Evolutionary conservation across 2,797 vertebrate species (phyloP), one percentile per base, ranked within the genome.

Genomic region (Coracias cyanogaster): DNA sequence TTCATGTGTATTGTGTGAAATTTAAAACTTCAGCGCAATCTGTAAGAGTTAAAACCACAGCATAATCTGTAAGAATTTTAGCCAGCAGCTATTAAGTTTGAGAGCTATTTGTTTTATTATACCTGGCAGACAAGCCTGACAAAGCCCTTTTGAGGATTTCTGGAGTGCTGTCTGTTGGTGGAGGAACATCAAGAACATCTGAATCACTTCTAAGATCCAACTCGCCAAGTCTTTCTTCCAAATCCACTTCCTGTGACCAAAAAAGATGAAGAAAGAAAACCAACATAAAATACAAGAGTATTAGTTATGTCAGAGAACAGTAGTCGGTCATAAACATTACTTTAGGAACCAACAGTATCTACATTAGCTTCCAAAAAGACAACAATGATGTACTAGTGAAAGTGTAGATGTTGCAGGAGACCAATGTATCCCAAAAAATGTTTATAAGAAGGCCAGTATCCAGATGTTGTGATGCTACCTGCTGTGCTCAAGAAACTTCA

Each of bases 101-200:
- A 87, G 64, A 85, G 29, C 15, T 39, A 17, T 28, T 91, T 82
- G 12, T 45, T 73, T 54, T 76, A 88, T 41, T 81, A 4, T 98
- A 99, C 99, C 99, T 99, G 95, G 99, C 99, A 35, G 99, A 99
- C 82, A 99, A 98, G 43, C 99, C 99, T 95, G 99, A 98, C 65
- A 99, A 98, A 78, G 99, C 99, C 96, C 97, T 99, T 98, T 98
- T 99, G 93, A 99, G 98, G 96, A 98, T 99, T 97, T 99, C 97
- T 67, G 99, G 99, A 97, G 99, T 99, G 98, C 98, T 99, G 97
- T 99, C 99, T 70, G 96, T 96, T 87, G 98, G 96, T 8, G 97
- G 98, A 54, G 98, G 98, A 82, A 98, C 97, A 83, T 99, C 99
- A 66, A 98, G 98, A 97, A 98, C 76, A 88, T 98, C 98, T 15